phyloP scores from a whole-genome alignment of 2,113 vertebrate genomes.

The Halcyon malimbica region DNA sequence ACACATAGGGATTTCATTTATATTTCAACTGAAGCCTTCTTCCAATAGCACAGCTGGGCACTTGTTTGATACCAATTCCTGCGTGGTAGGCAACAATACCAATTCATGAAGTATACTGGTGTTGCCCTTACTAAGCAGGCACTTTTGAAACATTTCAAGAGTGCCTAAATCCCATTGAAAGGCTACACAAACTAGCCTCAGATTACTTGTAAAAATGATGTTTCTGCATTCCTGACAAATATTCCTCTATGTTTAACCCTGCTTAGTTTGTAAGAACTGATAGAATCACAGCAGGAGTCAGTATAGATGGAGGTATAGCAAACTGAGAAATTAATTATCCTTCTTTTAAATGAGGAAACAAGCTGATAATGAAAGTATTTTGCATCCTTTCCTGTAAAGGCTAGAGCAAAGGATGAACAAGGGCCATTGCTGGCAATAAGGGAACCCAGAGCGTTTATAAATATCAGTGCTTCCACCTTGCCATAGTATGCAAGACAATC shows the following conservation, averaged over 20 bases:
- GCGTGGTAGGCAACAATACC: background rate
- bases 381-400: background rate
- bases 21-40: background rate
- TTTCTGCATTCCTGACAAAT: background rate
- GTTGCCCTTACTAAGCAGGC: background rate
- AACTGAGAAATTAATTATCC: background rate
- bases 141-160: background rate
- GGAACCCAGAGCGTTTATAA: background rate
- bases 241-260: background rate
- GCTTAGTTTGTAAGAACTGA: background rate
- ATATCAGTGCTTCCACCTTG: background rate
- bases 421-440: background rate
- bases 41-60: background rate
- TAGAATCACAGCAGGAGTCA: background rate
- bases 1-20: background rate
- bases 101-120: background rate
- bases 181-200: background rate
- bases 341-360: background rate
- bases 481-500: background rate
- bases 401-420: background rate
- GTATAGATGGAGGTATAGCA: background rate
- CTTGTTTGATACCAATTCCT: background rate
- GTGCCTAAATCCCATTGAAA: background rate
- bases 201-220: background rate
- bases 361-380: background rate